Evolutionary conservation across 2,113 vertebrate genomes (phyloP).

Genomic region (Zosterops japonicus): DNA sequence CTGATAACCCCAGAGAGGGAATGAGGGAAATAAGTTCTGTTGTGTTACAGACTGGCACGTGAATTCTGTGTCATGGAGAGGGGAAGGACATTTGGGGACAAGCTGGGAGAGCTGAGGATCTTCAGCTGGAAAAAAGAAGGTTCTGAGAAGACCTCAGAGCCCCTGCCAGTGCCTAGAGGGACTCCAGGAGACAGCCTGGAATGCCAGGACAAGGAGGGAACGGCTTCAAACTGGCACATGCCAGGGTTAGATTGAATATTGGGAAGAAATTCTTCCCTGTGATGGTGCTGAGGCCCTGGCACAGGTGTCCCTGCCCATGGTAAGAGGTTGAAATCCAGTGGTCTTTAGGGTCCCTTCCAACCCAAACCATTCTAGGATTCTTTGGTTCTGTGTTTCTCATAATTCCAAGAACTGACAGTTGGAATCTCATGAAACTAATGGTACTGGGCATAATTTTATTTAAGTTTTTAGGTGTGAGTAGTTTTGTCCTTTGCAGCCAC

Average conservation of each 20-base stretch:
- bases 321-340: accelerated
- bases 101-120: not conserved
- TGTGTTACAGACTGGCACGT: not conserved
- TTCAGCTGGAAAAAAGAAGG: not conserved
- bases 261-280: not conserved
- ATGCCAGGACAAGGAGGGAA: not conserved
- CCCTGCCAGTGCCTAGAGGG: not conserved
- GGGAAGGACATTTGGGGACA: not conserved
- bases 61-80: not conserved
- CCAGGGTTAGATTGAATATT: not conserved
- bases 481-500: not conserved
- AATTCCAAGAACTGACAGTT: not conserved
- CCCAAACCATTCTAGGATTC: not conserved
- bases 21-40: not conserved
- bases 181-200: not conserved
- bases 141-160: not conserved
- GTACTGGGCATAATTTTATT: not conserved
- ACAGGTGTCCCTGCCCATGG: not conserved
- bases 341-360: not conserved
- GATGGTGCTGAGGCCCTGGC: not conserved
- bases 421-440: not conserved
- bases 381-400: not conserved
- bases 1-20: not conserved
- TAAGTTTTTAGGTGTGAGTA: not conserved
- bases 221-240: not conserved